Evolutionary conservation across 2,113 vertebrate genomes (phyloP).

Genomic region (Hymenochirus boettgeri): DNA sequence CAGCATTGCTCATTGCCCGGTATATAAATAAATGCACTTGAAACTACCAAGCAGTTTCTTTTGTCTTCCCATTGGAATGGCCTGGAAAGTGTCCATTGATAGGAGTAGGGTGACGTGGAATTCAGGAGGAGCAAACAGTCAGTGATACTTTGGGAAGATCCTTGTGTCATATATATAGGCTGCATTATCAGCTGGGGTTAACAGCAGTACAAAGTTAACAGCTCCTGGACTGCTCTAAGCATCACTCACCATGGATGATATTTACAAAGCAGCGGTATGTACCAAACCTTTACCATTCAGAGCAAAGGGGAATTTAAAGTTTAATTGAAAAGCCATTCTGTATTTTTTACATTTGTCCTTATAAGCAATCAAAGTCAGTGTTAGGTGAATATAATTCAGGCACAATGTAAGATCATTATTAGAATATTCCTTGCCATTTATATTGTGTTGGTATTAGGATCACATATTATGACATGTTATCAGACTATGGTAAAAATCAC

Average conservation of each 20-base stretch:
- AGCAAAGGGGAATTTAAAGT: too few species aligned
- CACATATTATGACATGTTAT: too few species aligned
- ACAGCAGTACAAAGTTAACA: constrained; percentile 7
- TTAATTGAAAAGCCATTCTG: too few species aligned
- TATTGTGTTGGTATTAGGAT: too few species aligned
- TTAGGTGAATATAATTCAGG: too few species aligned
- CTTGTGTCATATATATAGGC: constrained; percentile 25
- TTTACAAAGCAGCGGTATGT: constrained; percentile 81
- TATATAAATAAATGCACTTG: constrained; percentile 36
- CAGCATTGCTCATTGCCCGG: neutral
- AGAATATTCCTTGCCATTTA: too few species aligned
- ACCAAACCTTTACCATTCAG: neutral
- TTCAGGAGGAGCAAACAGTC: constrained; percentile 20
- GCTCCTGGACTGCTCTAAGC: constrained; percentile 11
- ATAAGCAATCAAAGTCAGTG: too few species aligned
- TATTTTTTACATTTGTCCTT: too few species aligned
- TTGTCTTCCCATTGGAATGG: constrained; percentile 24
- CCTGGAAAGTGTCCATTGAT: constrained; percentile 27
- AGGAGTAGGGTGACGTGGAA: constrained; percentile 6
- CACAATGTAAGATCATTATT: too few species aligned
- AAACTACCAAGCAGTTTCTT: constrained; percentile 7
- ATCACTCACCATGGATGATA: constrained; percentile 69
- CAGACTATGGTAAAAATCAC: too few species aligned
- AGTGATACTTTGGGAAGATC: neutral
- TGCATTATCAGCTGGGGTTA: neutral